phyloP scores from a whole-genome alignment of 2,113 vertebrate species.

The Dicaeum eximium region DNA sequence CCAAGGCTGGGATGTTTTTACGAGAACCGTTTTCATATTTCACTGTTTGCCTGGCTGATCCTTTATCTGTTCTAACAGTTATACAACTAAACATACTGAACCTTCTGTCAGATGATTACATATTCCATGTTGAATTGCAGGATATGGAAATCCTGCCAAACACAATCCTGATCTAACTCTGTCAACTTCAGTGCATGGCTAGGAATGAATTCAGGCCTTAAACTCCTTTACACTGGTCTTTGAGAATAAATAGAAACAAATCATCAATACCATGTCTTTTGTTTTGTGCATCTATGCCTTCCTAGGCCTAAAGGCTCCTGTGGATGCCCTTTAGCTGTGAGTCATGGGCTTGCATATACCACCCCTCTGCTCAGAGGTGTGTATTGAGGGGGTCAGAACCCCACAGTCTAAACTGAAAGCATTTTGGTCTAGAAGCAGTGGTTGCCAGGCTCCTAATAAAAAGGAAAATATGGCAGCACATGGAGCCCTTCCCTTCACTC shows the following conservation, averaged over 20 bases:
- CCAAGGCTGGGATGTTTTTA: constrained; percentile 70
- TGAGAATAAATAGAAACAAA: not conserved
- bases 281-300: not conserved
- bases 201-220: not conserved
- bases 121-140: constrained; percentile 50
- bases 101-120: constrained; percentile 58
- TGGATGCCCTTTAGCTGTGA: not conserved
- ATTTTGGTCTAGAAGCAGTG: not conserved
- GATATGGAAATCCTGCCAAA: constrained; percentile 47
- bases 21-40: constrained; percentile 70
- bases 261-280: not conserved
- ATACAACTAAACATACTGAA: constrained; percentile 67
- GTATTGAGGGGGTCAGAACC: not conserved
- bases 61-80: constrained; percentile 74
- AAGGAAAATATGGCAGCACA: not conserved
- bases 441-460: not conserved
- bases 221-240: not conserved
- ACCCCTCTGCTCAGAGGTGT: not conserved
- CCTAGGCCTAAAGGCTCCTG: not conserved
- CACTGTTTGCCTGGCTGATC: constrained; percentile 71
- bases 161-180: constrained; percentile 25
- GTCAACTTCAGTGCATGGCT: not conserved
- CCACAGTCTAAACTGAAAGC: not conserved
- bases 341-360: not conserved
- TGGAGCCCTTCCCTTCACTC: not conserved